phyloP scores from a whole-genome alignment of 2,797 vertebrate species.

The Lerista edwardsae region DNA sequence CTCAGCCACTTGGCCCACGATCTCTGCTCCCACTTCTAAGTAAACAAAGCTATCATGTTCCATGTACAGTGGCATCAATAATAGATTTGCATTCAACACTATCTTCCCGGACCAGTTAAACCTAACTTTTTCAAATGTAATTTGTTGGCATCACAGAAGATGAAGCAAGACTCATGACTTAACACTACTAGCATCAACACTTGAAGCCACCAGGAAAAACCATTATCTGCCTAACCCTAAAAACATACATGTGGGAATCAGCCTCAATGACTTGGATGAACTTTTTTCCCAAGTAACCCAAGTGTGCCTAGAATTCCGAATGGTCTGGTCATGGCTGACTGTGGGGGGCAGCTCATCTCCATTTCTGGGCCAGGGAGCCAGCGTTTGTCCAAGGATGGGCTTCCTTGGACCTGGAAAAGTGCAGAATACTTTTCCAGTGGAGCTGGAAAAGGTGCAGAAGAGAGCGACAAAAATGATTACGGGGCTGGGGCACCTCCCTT shows the following conservation, averaged over 20 bases:
- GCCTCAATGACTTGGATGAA: background rate
- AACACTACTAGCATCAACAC: background rate
- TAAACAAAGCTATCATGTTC: conserved; percentile 79
- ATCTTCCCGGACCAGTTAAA: conserved; percentile 57
- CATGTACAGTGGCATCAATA: conserved; percentile 70
- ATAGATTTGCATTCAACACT: conserved; percentile 77
- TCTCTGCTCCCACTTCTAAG: conserved; percentile 78
- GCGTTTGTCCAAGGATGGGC: too few species aligned
- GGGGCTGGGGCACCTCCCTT: too few species aligned
- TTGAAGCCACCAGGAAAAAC: background rate
- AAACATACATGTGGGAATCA: background rate
- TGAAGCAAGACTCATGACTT: background rate
- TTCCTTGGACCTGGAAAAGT: too few species aligned
- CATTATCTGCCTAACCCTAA: background rate
- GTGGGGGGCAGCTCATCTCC: too few species aligned
- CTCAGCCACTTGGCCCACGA: conserved; percentile 47
- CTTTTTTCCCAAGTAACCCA: background rate
- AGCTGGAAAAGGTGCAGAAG: too few species aligned
- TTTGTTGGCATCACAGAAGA: background rate
- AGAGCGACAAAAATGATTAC: too few species aligned
- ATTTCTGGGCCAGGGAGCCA: too few species aligned
- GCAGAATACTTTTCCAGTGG: too few species aligned
- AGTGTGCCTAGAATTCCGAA: too few species aligned
- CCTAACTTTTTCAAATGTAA: conserved; percentile 28
- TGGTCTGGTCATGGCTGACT: too few species aligned